Base-by-base conservation (phyloP, 2,113 vertebrate genomes). In the Oceanodroma tethys region DNA sequence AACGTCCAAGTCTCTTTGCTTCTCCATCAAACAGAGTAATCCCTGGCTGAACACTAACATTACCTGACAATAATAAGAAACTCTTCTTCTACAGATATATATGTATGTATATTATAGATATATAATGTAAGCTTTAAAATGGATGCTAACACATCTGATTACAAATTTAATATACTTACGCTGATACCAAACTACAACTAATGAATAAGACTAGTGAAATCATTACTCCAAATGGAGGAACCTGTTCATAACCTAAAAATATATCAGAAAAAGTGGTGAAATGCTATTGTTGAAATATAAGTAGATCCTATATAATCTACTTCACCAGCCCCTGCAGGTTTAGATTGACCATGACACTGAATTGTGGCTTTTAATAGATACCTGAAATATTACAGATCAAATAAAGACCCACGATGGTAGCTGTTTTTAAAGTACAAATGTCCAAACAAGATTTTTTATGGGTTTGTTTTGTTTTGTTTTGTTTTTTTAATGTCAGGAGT, bases 41-140 rank as follows among this genome's bases (percentile, higher is more conserved):
- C 94, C 56, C 67, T 94, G 43, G 42, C 93, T 96, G 90, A 98
- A 98, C 81, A 95, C 97, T 98, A 97, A 97, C 60, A 48, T 74
- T 88, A 93, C 25, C 65, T 97, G 94, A 97, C 73, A 95, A 94
- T 80, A 95, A 66, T 59, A 80, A 68, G n/a, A 92, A 86, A 68
- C 26, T 75, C 75, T 79, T 95, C 45, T 80, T 96, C 65, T 53
- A 45, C 13, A 38, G 38, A 62, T 47, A 38, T 38, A 34, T 66
- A 16, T n/a, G 15, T 50, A 23, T 42, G 11, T 71, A 50, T 65
- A n/a, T 42, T 45, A 8, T 40, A 62, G n/a, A 56, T 40, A 43
- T 65, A 79, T 38, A 38, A 58, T 30, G 25, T 34, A 55, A 26
- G 53, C 34, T 75, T 90, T n/a, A 29, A 95, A 97, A 88, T 1